phyloP scores from a whole-genome alignment of 2,888 invertebrate genomes.

The Trisateles emortualis region DNA sequence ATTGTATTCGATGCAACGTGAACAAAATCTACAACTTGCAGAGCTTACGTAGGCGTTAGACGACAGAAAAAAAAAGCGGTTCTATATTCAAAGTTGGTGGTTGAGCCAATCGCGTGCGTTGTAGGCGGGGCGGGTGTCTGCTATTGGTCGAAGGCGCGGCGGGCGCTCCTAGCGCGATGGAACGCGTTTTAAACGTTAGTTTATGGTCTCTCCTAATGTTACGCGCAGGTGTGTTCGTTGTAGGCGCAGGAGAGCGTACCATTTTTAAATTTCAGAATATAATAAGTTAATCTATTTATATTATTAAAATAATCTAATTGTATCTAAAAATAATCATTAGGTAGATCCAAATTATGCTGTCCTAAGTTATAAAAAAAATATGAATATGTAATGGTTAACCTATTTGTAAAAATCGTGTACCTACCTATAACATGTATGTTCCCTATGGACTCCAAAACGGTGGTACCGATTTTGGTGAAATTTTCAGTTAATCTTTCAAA shows the following conservation, averaged over 20 bases:
- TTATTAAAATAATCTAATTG: too few species aligned
- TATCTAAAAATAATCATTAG: too few species aligned
- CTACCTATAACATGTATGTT: too few species aligned
- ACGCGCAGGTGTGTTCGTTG: slow-evolving; percentile 32
- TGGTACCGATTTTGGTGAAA: too few species aligned
- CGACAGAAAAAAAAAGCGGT: slow-evolving; percentile 83
- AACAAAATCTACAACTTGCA: slow-evolving; percentile 51
- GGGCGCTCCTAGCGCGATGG: slow-evolving; percentile 60
- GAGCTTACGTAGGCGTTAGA: slow-evolving; percentile 83
- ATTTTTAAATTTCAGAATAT: background rate
- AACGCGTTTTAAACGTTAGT: slow-evolving; percentile 74
- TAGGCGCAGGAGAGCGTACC: slow-evolving; percentile 1
- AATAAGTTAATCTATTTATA: too few species aligned
- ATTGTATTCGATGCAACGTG: slow-evolving; percentile 50
- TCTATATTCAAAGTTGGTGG: slow-evolving; percentile 83
- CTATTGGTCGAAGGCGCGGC: slow-evolving; percentile 69
- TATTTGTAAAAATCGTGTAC: too few species aligned
- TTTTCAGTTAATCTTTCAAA: too few species aligned
- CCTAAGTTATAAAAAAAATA: too few species aligned
- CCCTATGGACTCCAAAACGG: too few species aligned
- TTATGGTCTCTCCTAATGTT: slow-evolving; percentile 45
- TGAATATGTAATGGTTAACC: too few species aligned
- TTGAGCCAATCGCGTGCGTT: slow-evolving; percentile 76
- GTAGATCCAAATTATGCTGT: too few species aligned
- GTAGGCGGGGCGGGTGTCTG: slow-evolving; percentile 78